phyloP scores from a whole-genome alignment of 2,113 vertebrate genomes.

The Grammomys surdaster region DNA sequence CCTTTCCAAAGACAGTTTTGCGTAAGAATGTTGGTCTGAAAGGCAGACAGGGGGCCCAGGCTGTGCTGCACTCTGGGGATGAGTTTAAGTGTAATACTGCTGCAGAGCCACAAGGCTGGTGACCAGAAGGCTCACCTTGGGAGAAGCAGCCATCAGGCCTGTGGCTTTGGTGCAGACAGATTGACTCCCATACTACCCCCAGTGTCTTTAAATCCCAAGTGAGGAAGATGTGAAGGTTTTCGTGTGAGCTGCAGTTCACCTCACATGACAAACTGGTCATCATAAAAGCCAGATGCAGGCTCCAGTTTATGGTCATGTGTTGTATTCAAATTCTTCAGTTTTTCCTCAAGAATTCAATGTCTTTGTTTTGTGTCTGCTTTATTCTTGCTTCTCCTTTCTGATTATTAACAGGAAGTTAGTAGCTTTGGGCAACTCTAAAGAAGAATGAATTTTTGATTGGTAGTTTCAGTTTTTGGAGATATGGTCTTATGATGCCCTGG shows the following conservation, averaged over 20 bases:
- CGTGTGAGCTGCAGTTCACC: not conserved
- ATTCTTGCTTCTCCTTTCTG: not conserved
- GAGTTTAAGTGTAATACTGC: rapidly evolving
- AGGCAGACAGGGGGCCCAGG: not conserved
- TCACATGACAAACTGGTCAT: not conserved
- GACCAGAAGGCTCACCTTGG: not conserved
- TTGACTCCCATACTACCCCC: not conserved
- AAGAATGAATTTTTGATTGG: not conserved
- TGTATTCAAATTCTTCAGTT: not conserved
- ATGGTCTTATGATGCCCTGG: not conserved
- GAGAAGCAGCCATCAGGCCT: not conserved
- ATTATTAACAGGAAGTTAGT: not conserved
- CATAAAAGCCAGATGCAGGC: not conserved
- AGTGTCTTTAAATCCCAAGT: not conserved
- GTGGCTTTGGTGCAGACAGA: not conserved
- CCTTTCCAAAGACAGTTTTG: not conserved
- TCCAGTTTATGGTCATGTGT: not conserved
- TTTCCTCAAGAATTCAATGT: not conserved
- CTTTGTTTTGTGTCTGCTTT: not conserved
- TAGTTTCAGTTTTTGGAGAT: not conserved
- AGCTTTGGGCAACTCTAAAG: not conserved
- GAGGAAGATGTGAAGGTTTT: not conserved
- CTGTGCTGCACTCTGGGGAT: not conserved
- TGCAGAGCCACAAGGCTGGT: not conserved
- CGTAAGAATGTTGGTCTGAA: not conserved